Percentiles rank a stretch among this genome's conserved stretches.
phyloP scores from a whole-genome alignment of 2,888 invertebrate species.

The Shargacucullia verbasci region DNA sequence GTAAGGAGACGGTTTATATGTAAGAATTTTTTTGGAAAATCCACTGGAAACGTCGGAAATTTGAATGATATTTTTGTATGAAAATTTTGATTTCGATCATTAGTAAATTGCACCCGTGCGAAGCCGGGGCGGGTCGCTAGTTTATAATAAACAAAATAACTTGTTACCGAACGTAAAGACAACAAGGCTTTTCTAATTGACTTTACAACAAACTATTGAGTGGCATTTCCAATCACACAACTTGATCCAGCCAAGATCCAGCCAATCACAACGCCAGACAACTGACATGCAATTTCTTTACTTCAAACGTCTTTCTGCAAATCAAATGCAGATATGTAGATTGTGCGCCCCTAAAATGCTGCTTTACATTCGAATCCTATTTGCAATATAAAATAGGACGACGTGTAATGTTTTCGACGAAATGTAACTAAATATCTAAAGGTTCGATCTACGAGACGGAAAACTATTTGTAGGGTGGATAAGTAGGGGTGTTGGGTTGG shows the following conservation, averaged over 20 bases:
- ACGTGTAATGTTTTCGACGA: slow-evolving; percentile 53
- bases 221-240: slow-evolving; percentile 17
- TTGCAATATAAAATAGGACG: slow-evolving; percentile 58
- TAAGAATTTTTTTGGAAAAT: too few relatives aligned
- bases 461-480: slow-evolving; percentile 41
- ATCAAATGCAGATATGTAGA: slow-evolving; percentile 45
- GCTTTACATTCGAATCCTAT: slow-evolving; percentile 41
- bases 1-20: too few relatives aligned
- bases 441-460: slow-evolving; percentile 60
- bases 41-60: too few relatives aligned
- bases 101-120: too few relatives aligned
- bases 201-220: slow-evolving; percentile 7
- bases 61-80: too few relatives aligned
- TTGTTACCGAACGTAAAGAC: too few relatives aligned
- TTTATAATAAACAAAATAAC: too few relatives aligned
- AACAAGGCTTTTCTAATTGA: slow-evolving; percentile 4
- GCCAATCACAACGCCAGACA: slow-evolving; percentile 11
- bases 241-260: slow-evolving; percentile 18
- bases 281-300: slow-evolving; percentile 36
- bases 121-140: too few relatives aligned
- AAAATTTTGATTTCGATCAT: too few relatives aligned
- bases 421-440: slow-evolving; percentile 62
- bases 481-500: background rate
- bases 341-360: slow-evolving; percentile 17
- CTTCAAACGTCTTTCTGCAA: slow-evolving; percentile 22